Evolutionary conservation across 2,888 invertebrate species (phyloP).

Genomic region (Apomyelois bistriatella): DNA sequence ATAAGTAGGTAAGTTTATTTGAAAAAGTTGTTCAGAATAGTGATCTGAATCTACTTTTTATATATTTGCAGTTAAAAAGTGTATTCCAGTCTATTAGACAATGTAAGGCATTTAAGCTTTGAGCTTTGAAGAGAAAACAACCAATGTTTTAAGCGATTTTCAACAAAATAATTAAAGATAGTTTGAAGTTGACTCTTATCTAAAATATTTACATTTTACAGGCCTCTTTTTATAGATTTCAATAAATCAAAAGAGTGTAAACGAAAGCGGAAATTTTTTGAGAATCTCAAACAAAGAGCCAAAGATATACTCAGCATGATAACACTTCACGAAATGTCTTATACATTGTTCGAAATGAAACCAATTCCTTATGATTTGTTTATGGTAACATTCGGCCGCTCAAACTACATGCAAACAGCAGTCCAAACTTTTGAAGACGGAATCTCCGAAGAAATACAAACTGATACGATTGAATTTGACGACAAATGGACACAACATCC

Average conservation of each 20-base stretch:
- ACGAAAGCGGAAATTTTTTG: conserved; percentile 45
- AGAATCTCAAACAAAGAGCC: conserved; percentile 54
- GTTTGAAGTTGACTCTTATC: neutral
- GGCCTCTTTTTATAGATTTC: conserved; percentile 64
- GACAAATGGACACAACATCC: conserved; percentile 71
- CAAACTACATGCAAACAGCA: conserved; percentile 60
- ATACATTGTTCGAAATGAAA: conserved; percentile 67
- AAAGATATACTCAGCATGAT: conserved; percentile 64
- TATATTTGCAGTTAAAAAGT: no score
- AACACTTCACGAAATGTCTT: conserved; percentile 67
- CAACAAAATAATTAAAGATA: no score
- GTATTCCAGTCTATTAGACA: no score
- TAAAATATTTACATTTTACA: conserved; percentile 32
- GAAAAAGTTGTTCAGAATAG: no score
- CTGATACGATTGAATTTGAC: conserved; percentile 46
- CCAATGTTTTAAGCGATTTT: no score
- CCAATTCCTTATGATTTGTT: conserved; percentile 71
- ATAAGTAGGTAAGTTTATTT: no score
- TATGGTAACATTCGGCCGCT: conserved; percentile 66
- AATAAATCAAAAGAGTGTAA: conserved; percentile 57
- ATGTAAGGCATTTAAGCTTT: no score
- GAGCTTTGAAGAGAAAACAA: no score
- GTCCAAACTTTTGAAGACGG: conserved; percentile 71
- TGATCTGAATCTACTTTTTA: no score
- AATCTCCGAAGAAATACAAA: conserved; percentile 58